Conservation (phyloP, 2,888 invertebrate species). For the Osmoderma eremita region DNA sequence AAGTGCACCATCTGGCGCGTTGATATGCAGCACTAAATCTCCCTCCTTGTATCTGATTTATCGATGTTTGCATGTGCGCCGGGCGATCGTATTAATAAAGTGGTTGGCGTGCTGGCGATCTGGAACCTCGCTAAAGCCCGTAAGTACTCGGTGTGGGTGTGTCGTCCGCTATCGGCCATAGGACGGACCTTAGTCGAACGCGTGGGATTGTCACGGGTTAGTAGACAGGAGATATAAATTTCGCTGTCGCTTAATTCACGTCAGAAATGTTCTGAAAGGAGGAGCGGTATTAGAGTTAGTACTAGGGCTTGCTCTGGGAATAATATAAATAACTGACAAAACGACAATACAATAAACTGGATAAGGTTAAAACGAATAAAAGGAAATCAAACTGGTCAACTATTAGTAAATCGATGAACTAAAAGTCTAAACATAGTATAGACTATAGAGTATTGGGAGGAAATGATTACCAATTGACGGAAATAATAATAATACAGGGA, state of each 20-base stretch:
- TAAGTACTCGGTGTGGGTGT: too few species aligned
- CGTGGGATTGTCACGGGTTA: constrained; percentile 45
- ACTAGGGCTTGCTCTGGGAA: too few species aligned
- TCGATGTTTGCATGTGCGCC: constrained; percentile 15
- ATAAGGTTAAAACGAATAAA: too few species aligned
- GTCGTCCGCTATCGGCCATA: too few species aligned
- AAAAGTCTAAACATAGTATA: too few species aligned
- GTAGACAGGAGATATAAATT: constrained; percentile 49
- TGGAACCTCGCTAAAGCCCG: neutral
- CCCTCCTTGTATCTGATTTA: constrained; percentile 20
- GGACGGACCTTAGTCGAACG: constrained; percentile 21
- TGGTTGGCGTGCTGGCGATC: neutral
- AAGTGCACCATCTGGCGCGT: constrained; percentile 15
- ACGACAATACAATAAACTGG: too few species aligned
- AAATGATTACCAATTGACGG: too few species aligned
- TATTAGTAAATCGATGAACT: too few species aligned
- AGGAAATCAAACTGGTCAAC: too few species aligned
- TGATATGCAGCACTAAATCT: constrained; percentile 15
- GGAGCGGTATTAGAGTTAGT: constrained; percentile 37
- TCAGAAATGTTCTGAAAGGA: constrained; percentile 37
- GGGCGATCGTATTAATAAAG: constrained; percentile 17
- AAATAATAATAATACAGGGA: too few species aligned
- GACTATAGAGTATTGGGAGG: too few species aligned
- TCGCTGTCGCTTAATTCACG: constrained; percentile 49
- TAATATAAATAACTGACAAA: too few species aligned